Evolutionary conservation across 2,888 invertebrate genomes (phyloP).

Genomic region (Frankliniella fusca): DNA sequence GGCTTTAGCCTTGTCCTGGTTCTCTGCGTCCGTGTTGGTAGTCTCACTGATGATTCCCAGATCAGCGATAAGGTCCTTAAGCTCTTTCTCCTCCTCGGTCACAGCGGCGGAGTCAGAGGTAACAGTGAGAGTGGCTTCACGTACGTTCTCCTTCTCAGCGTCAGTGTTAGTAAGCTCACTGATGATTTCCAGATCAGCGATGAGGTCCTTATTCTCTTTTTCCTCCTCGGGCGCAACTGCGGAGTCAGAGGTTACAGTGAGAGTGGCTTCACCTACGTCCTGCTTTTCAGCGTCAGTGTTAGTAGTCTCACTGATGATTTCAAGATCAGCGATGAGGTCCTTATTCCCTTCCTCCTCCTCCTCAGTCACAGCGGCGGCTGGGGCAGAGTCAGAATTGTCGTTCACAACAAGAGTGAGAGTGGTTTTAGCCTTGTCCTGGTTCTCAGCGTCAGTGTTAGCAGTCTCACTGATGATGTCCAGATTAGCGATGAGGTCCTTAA

Average conservation of each 20-base stretch:
- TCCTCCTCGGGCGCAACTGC: not conserved
- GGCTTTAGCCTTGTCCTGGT: too few relatives aligned
- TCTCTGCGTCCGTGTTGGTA: not conserved
- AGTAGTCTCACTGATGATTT: not conserved
- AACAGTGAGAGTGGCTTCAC: too few relatives aligned
- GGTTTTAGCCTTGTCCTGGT: not conserved
- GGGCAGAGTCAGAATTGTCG: too few relatives aligned
- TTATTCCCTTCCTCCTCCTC: not conserved
- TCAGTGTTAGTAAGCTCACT: not conserved
- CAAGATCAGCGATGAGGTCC: not conserved
- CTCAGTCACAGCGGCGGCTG: not conserved
- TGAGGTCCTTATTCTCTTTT: not conserved
- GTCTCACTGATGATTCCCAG: not conserved
- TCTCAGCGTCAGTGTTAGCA: not conserved
- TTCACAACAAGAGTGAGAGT: not conserved
- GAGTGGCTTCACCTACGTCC: not conserved
- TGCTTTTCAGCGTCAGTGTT: not conserved
- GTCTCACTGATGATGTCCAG: not conserved
- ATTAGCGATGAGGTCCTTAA: not conserved
- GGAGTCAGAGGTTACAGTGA: not conserved
- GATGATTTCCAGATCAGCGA: not conserved
- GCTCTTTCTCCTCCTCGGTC: too few relatives aligned
- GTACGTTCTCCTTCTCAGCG: too few relatives aligned
- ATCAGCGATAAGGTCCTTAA: not conserved
- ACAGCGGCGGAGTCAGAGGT: too few relatives aligned